These are phyloP conservation scores for Cabera pusaria DNA, from an alignment of 2,888 invertebrate species.

Conservation along the genomic window DNA sequence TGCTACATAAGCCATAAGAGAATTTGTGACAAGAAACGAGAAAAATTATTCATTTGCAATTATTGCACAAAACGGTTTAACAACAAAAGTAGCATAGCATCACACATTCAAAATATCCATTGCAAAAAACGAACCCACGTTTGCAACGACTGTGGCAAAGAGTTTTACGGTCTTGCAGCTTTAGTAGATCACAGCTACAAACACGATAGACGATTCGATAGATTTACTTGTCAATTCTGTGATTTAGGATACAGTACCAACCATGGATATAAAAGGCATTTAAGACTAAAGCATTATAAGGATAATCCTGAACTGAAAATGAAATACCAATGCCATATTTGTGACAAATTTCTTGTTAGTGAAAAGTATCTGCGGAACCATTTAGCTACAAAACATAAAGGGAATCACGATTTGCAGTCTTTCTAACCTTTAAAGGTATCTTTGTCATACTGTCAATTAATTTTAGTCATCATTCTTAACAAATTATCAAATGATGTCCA, in stretches of 20 bases:
- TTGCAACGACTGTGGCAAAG: slow-evolving; percentile 55
- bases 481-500: no score
- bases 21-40: slow-evolving; percentile 22
- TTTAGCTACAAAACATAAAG: slow-evolving; percentile 26
- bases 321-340: slow-evolving; percentile 20
- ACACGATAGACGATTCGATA: slow-evolving; percentile 44
- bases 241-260: slow-evolving; percentile 43
- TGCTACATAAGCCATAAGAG: slow-evolving; percentile 44
- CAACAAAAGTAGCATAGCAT: slow-evolving; percentile 34
- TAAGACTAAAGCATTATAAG: slow-evolving; percentile 25
- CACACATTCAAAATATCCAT: slow-evolving; percentile 45
- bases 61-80: slow-evolving; percentile 45
- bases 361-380: slow-evolving; percentile 25
- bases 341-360: slow-evolving; percentile 22
- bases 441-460: no score
- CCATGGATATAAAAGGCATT: slow-evolving; percentile 48
- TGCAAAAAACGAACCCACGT: slow-evolving; percentile 33
- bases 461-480: no score
- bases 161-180: slow-evolving; percentile 37
- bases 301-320: slow-evolving; percentile 4
- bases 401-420: no score
- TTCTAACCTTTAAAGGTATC: no score
- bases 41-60: slow-evolving; percentile 45
- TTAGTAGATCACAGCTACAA: slow-evolving; percentile 49
- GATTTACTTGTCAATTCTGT: slow-evolving; percentile 48